phyloP scores from a whole-genome alignment of 2,888 invertebrate species.

The Apoderus coryli region DNA sequence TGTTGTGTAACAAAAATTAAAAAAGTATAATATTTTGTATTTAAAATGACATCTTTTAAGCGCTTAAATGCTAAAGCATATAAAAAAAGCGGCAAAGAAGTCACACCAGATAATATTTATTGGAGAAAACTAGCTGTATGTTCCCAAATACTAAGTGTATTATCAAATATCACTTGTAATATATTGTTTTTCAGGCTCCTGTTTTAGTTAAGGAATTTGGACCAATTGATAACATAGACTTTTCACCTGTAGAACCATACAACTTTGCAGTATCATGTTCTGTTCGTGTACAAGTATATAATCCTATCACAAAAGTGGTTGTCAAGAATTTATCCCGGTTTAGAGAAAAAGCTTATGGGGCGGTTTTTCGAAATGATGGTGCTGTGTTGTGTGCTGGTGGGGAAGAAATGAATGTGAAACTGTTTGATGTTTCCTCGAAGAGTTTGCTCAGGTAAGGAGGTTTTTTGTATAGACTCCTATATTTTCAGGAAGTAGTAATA shows the following conservation, averaged over 20 bases:
- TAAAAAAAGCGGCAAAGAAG: constrained; percentile 47
- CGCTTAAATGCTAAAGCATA: constrained; percentile 55
- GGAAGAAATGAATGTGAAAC: constrained; percentile 71
- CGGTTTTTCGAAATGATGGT: constrained; percentile 67
- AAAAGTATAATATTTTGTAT: too few relatives aligned
- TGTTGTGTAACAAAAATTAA: too few relatives aligned
- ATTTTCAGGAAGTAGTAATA: too few relatives aligned
- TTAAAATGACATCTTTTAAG: constrained; percentile 47
- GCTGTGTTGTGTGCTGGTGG: constrained; percentile 76
- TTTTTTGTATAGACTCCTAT: too few relatives aligned
- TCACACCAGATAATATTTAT: constrained; percentile 66
- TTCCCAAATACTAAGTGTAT: too few relatives aligned
- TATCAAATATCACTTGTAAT: too few relatives aligned
- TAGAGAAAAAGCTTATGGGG: constrained; percentile 74
- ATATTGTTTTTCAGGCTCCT: constrained; percentile 45
- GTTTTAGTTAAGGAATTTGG: constrained; percentile 86
- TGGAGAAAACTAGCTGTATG: constrained; percentile 81
- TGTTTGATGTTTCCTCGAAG: constrained; percentile 79
- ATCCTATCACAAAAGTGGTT: constrained; percentile 70
- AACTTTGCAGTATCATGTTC: constrained; percentile 90
- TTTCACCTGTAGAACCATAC: constrained; percentile 77
- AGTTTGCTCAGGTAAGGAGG: constrained; percentile 45
- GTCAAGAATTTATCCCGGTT: constrained; percentile 71
- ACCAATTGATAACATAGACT: constrained; percentile 80
- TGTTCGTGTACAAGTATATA: constrained; percentile 73